These are phyloP conservation scores for Nothobranchius furzeri DNA, from an alignment of 2,113 vertebrate genomes.

Conservation along the genomic window DNA sequence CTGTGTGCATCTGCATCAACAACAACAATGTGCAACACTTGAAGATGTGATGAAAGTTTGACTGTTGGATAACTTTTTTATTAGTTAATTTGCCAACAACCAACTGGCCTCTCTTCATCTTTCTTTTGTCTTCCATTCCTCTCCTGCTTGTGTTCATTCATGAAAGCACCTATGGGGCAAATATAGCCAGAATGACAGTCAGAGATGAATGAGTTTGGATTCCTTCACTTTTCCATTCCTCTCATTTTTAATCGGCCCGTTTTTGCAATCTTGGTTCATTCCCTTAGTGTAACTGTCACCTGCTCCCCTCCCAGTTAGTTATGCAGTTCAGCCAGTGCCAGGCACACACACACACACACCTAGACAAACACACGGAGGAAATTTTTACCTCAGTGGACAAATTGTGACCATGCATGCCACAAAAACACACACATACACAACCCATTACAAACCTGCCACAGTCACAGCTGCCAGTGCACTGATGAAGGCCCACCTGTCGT, in stretches of 20 bases:
- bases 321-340: conserved; percentile 69
- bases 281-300: conserved; percentile 78
- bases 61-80: conserved; percentile 50
- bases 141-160: conserved; percentile 56
- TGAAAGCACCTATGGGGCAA: conserved; percentile 70
- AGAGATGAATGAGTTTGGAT: conserved; percentile 77
- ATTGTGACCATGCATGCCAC: conserved; percentile 62
- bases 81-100: conserved; percentile 63
- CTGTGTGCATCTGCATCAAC: neutral
- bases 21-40: conserved; percentile 23
- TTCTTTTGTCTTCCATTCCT: conserved; percentile 30
- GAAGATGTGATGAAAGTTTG: conserved; percentile 48
- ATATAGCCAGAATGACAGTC: conserved; percentile 67
- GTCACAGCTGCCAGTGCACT: conserved; percentile 81
- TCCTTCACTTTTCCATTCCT: conserved; percentile 69
- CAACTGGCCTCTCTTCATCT: conserved; percentile 62
- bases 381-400: conserved; percentile 62
- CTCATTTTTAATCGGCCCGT: conserved; percentile 75
- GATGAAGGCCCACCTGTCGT: conserved; percentile 84
- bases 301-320: conserved; percentile 76
- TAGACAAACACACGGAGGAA: conserved; percentile 42
- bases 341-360: conserved; percentile 37
- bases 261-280: conserved; percentile 80
- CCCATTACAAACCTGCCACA: conserved; percentile 77
- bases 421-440: conserved; percentile 46